Conservation (phyloP, 2,113 vertebrate genomes). For the Onychostoma macrolepis region DNA sequence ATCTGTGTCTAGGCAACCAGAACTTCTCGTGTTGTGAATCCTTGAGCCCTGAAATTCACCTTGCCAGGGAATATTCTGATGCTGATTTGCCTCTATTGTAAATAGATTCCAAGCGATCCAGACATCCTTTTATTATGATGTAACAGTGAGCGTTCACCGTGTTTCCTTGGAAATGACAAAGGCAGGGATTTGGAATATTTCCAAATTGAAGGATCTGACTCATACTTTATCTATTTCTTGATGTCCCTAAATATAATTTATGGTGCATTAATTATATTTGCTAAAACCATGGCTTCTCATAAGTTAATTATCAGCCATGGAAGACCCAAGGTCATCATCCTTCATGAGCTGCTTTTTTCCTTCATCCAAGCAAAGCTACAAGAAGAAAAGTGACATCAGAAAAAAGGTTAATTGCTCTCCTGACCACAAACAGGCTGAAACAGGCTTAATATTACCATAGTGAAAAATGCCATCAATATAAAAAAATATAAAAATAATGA, state of each 20-base stretch:
- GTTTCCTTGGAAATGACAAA: background rate
- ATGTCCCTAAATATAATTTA: constrained; percentile 34
- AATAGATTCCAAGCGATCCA: background rate
- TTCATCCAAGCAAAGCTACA: background rate
- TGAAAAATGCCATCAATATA: background rate
- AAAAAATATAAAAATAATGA: background rate
- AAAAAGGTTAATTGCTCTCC: constrained; percentile 9
- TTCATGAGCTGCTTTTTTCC: background rate
- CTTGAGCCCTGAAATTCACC: constrained; percentile 6
- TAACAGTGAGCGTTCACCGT: background rate
- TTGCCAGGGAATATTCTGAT: background rate
- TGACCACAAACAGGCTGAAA: background rate
- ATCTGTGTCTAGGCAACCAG: constrained; percentile 11
- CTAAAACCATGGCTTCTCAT: constrained; percentile 20
- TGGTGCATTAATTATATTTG: constrained; percentile 35
- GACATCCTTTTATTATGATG: constrained; percentile 35
- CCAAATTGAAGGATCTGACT: constrained; percentile 20
- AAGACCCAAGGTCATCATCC: constrained; percentile 7
- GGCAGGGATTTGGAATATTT: background rate
- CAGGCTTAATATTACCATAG: background rate
- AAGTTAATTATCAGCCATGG: constrained; percentile 13
- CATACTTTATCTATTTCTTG: constrained; percentile 18
- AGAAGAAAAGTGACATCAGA: background rate
- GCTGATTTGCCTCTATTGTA: background rate
- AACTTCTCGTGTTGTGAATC: background rate